Evolutionary conservation across 2,888 invertebrate species (phyloP), one percentile per base, ranked within the genome.

Genomic region (Ornithoptera alexandrae): DNA sequence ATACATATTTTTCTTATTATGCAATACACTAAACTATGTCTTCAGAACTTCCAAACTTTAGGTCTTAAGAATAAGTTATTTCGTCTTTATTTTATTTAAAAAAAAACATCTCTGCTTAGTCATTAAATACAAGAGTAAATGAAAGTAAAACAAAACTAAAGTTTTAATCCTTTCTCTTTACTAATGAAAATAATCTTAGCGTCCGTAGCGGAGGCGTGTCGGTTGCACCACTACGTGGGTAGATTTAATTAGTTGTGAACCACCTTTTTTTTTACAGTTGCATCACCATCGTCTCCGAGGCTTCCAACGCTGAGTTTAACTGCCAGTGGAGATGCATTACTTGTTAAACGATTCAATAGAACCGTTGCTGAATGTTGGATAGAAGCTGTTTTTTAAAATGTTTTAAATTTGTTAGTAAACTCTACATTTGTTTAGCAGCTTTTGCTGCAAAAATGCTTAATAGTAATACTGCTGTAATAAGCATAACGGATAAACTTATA

Each of bases 241-340:
- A 88, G 84, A 90, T 90, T 91, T 92, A 92, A 92, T 92, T 91
- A 90, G 85, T 82, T 86, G 83, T 85, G 83, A 86, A 87, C 85
- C 85, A 80, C 83, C 87, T 65, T 53, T 68, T 63, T 87, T 89
- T 89, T 88, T 84, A 84, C 84, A 75, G 82, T 90, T 89, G 80
- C 89, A 82, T 87, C 90, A 88, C 71, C 72, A 71, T 77, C 77
- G 77, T 77, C 76, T 76, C 53, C n/a, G n/a, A 6, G 53, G 53
- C 53, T n/a, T 73, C 78, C 71, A 72, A 73, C 72, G 71, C 69
- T 67, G 70, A 50, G 73, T 79, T 57, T 39, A 22, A 61, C 39
- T 61, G 42, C 53, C 53, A 60, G 65, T 56, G 61, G 18, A 50
- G 50, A 61, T 39, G 18, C 60, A n/a, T 53, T 53, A n/a, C 18